A percentile compares a stretch with the other conserved stretches of the same genome.
Evolutionary conservation across 2,113 vertebrate species (phyloP).

Genomic region (Agapornis roseicollis): DNA sequence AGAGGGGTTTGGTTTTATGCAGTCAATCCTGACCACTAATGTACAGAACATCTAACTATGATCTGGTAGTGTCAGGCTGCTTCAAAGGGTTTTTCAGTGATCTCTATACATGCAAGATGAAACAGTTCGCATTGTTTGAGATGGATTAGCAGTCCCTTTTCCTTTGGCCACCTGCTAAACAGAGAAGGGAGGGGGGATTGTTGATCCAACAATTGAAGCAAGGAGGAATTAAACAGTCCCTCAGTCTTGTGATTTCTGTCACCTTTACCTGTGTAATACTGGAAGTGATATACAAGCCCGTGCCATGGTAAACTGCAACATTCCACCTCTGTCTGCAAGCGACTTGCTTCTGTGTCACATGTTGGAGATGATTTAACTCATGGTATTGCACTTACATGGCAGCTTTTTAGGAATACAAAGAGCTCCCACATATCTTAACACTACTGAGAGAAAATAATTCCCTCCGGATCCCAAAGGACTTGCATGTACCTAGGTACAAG

Average conservation of each 20-base stretch:
- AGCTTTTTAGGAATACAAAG: background rate
- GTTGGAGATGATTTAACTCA: background rate
- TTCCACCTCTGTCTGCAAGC: background rate
- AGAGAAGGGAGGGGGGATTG: background rate
- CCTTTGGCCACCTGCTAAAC: background rate
- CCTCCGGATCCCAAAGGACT: background rate
- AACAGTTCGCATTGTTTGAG: background rate
- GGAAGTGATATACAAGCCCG: background rate
- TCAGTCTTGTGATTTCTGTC: background rate
- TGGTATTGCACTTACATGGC: fast-evolving
- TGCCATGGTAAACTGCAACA: background rate
- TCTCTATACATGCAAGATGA: background rate
- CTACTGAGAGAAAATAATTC: background rate
- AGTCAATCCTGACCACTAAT: background rate
- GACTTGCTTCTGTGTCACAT: background rate
- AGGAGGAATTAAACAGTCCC: background rate
- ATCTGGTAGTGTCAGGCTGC: background rate
- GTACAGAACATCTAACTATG: fast-evolving
- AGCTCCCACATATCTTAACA: background rate
- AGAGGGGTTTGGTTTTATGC: background rate
- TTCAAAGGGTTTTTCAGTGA: background rate
- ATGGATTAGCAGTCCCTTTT: background rate
- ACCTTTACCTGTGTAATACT: fast-evolving
- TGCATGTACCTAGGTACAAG: background rate
- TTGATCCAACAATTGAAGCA: background rate